Evolutionary conservation across 2,797 vertebrate genomes (phyloP).

Genomic region (Chanos chanos): DNA sequence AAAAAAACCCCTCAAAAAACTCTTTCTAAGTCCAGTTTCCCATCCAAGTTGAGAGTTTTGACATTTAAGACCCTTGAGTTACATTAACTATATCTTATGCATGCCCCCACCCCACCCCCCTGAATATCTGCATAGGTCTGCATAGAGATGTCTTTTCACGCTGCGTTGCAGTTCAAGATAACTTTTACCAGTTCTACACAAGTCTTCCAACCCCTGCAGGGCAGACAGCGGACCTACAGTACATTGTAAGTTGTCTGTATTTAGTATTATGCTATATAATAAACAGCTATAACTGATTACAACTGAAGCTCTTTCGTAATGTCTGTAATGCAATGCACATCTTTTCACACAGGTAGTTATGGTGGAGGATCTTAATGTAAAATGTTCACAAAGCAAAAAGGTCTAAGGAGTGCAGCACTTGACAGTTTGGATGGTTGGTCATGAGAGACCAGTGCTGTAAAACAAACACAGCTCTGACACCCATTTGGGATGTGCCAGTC

Average conservation of each 20-base stretch:
- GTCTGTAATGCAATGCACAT: conserved; percentile 9
- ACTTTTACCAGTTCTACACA: conserved; percentile 9
- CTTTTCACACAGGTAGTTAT: conserved; percentile 28
- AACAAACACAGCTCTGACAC: conserved; percentile 38
- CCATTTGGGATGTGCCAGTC: conserved; percentile 44
- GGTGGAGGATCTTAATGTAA: conserved; percentile 36
- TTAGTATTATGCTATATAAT: no score
- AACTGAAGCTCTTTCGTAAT: no score
- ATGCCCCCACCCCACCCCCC: conserved; percentile 31
- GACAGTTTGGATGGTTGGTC: conserved; percentile 44
- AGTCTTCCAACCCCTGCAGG: conserved; percentile 23
- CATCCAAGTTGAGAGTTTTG: conserved; percentile 19
- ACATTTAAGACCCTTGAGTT: conserved; percentile 39
- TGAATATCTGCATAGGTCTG: conserved; percentile 36
- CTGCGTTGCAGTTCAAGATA: conserved; percentile 4
- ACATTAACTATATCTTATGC: conserved; percentile 36
- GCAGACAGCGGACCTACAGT: conserved; percentile 14
- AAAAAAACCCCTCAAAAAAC: conserved; percentile 18
- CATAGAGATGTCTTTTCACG: conserved; percentile 28
- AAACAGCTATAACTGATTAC: no score
- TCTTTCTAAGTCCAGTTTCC: conserved; percentile 22
- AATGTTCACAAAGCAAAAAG: conserved; percentile 45
- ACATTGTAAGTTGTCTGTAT: no score
- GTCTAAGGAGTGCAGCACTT: conserved; percentile 51
- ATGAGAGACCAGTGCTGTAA: conserved; percentile 37